Evolutionary conservation across 2,113 vertebrate genomes (phyloP), one percentile per base, ranked within the genome.

Genomic region (Daphoenositta chrysoptera): DNA sequence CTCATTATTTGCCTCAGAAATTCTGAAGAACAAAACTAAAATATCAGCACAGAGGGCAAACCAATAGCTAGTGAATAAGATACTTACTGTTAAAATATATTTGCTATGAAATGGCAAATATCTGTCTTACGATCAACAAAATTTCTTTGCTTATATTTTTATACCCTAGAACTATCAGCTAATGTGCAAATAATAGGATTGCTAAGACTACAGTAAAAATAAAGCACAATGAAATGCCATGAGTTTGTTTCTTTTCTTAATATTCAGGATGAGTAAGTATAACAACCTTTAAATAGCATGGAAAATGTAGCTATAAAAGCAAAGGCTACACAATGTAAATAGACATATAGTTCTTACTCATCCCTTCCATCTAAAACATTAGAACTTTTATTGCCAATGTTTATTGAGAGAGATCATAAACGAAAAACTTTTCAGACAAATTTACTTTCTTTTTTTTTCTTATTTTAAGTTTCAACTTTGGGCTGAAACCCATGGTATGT

Each of bases 221-320:
- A 85, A 64, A 75, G 53, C 33, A 90, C n/a, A 93, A 65, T 37
- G 72, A 47, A 93, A 50, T 88, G 64, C 20, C 77, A 61, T 35
- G 64, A 91, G 24, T 82, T 82, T 57, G 10, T 64, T 85, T 80
- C 24, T 65, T 87, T 70, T 78, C 70, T 92, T 76, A 82, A 61
- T 95, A 84, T 89, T 89, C 33, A 89, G 50, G 57, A 89, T 83
- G 40, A 96, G 58, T 83, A 95, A 89, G 60, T 44, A 9, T 47
- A 87, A 79, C 21, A 80, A 39, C 51, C 35, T 95, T 78, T 48
- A 95, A 96, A 96, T 26, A 80, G 44, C 30, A 37, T 8, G 45
- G 51, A 86, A 94, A 93, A 90, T 45, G 24, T 22, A 84, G 75
- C 66, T 66, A 89, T 56, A 87, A 94, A 95, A 90, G 21, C 60